Base-by-base conservation (phyloP, 64 coral and sea anemone species). In the Trachythela sp. region DNA sequence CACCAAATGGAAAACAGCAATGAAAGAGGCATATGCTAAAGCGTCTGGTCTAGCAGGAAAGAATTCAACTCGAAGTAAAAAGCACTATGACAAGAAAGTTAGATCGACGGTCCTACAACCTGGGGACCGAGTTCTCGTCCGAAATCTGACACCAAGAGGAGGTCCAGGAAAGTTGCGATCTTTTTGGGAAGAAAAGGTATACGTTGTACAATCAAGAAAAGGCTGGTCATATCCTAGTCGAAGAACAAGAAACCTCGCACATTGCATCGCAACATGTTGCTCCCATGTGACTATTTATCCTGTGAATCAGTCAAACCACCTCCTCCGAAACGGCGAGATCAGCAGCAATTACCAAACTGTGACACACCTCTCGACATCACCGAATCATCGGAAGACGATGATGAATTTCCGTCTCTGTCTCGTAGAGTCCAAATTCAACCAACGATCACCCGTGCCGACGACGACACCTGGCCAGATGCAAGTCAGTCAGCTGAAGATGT, bases 231-330 rank as follows among this genome's bases (percentile, higher is more conserved):
- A 35, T 38, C 31, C 2, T 4, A 77, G 71, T 2, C 71, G 11
- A 77, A 77, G 71, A 77, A 77, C 3, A 39, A 39, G 36, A 77
- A 39, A 77, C 36, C 30, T 39, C 32, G 71, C 71, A 77, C 71
- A 77, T 39, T 77, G 13, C 71, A 77, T 77, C 71, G 71, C 71
- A 77, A 77, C 36, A 36, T 77, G 71, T 39, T 77, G 71, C 71
- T 77, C 36, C 32, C 71, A 39, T 77, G 71, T 77, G 71, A 77
- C 71, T n/a, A n/a, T n/a, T n/a, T n/a, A n/a, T n/a, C n/a, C n/a
- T n/a, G n/a, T n/a, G n/a, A n/a, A n/a, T n/a, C n/a, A n/a, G n/a
- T n/a, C n/a, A 13, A 32, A 13, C 29, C 29, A 77, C 2, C 3
- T 3, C 30, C 36, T 5, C 36, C 1, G 30, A 77, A 77, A 77